A percentile compares a stretch with the other conserved stretches of the same genome.
Evolutionary conservation across 2,797 vertebrate species (phyloP).

Genomic region (Gallinago solitaria): DNA sequence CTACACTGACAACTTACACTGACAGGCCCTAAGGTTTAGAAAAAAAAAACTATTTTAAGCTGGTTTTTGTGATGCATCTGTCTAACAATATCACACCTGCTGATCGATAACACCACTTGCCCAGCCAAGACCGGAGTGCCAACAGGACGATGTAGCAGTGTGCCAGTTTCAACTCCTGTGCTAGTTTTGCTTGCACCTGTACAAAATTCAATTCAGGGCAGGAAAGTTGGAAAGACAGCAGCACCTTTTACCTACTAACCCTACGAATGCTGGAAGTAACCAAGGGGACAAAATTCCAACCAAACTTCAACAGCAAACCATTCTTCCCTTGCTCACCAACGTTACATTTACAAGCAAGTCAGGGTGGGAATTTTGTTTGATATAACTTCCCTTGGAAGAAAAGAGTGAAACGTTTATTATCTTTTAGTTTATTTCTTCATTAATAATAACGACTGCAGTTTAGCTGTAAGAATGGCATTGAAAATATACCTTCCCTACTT

Average conservation of each 20-base stretch:
- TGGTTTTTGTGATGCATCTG: not conserved
- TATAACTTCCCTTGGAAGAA: not conserved
- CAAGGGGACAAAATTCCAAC: not conserved
- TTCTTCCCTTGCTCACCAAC: not conserved
- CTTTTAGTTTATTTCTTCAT: slow-evolving; percentile 17
- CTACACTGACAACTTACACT: too few relatives aligned
- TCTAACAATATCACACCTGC: not conserved
- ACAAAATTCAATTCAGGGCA: not conserved
- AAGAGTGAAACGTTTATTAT: not conserved
- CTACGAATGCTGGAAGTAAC: not conserved
- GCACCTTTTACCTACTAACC: not conserved
- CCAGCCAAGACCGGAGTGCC: not conserved
- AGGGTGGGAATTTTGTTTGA: not conserved
- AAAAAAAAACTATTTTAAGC: not conserved
- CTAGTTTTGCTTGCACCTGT: not conserved
- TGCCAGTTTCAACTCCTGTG: not conserved
- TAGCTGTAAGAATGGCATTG: slow-evolving; percentile 1
- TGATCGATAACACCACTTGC: not conserved
- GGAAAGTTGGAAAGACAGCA: not conserved
- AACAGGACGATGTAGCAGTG: not conserved
- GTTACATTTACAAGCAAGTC: not conserved
- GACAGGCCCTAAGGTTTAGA: not conserved
- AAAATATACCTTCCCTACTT: slow-evolving; percentile 15
- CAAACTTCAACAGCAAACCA: not conserved
- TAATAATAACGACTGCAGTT: slow-evolving; percentile 1